Conservation (phyloP, 1,140 invertebrate genomes). For the Neuroterus valhalla region DNA sequence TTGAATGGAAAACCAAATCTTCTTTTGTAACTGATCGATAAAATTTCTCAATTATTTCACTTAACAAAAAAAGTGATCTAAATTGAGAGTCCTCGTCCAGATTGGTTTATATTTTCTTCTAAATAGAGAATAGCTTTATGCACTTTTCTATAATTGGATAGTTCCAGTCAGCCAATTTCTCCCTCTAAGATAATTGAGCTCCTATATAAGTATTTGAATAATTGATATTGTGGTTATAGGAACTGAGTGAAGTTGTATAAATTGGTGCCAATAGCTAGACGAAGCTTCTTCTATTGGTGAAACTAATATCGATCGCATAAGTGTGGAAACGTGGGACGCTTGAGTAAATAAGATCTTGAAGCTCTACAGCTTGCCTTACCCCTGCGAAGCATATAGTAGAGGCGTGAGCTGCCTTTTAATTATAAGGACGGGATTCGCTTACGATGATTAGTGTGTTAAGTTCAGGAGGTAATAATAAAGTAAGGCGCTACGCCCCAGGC, state of each 20-base stretch:
- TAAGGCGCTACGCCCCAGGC: constrained; percentile 5
- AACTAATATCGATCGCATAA: constrained; percentile 28
- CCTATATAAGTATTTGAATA: not conserved
- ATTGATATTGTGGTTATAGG: constrained; percentile 24
- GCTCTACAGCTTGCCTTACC: not conserved
- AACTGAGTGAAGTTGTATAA: constrained; percentile 9
- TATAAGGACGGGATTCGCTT: constrained; percentile 28
- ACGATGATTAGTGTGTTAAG: constrained; percentile 31
- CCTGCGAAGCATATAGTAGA: constrained; percentile 20
- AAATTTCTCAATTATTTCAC: no score
- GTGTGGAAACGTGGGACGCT: constrained; percentile 17
- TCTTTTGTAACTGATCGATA: no score
- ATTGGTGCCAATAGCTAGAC: constrained; percentile 12
- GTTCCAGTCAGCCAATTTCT: not conserved
- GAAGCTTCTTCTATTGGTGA: constrained; percentile 19
- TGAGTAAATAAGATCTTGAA: constrained; percentile 30
- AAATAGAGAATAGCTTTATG: not conserved
- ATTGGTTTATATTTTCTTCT: no score
- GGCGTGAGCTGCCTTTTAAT: constrained; percentile 25
- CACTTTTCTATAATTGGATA: not conserved
- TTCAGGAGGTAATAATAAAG: constrained; percentile 28
- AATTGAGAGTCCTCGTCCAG: no score
- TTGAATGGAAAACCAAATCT: no score
- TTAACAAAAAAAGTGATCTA: no score
- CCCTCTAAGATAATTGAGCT: not conserved